Conservation (phyloP, 2,797 vertebrate species). For the Momotus momota region DNA sequence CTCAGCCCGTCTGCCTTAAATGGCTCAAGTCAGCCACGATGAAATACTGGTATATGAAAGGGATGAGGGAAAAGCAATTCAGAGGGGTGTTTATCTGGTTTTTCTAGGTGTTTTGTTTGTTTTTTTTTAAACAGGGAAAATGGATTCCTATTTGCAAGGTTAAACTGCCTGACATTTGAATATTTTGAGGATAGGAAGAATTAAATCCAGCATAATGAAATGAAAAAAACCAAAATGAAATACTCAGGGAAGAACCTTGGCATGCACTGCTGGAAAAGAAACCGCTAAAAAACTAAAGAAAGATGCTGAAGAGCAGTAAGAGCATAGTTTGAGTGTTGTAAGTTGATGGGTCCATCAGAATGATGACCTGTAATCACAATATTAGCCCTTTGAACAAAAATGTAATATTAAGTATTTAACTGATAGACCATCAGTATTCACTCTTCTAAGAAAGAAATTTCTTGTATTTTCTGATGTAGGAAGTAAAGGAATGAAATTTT, state of each 20-base stretch:
- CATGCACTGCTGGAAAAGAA: neutral
- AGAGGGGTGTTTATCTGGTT: neutral
- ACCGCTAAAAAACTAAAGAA: neutral
- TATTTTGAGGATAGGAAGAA: neutral
- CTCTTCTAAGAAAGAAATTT: too few species aligned
- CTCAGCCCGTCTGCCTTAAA: neutral
- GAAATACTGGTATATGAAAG: neutral
- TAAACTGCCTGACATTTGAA: neutral
- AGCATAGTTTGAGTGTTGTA: rapidly evolving
- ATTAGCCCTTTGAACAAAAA: too few species aligned
- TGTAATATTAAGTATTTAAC: neutral
- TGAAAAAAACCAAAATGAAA: neutral
- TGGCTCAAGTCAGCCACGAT: neutral
- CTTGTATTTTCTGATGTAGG: neutral
- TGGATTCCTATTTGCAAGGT: neutral
- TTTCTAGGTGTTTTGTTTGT: neutral
- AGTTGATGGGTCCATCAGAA: neutral
- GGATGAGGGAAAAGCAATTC: neutral
- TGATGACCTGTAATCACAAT: rapidly evolving
- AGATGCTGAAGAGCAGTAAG: neutral
- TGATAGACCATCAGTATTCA: neutral
- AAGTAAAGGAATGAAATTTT: neutral
- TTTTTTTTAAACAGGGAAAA: neutral
- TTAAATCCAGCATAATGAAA: neutral
- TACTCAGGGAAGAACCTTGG: neutral